Evolutionary conservation across 2,888 invertebrate genomes (phyloP).

Genomic region (Apotomis turbidana): DNA sequence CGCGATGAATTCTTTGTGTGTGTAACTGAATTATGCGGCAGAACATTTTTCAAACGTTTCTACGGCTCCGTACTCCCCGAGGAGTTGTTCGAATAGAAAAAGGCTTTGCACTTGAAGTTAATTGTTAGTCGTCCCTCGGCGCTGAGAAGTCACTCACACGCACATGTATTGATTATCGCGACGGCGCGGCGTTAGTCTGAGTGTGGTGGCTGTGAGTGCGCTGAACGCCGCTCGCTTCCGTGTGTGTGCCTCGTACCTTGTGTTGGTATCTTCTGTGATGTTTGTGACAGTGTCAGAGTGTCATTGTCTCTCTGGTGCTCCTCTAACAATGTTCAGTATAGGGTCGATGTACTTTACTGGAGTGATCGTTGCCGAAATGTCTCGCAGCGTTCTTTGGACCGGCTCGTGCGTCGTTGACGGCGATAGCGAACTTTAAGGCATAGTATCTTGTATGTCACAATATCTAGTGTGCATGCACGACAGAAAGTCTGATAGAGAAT

Average conservation of each 20-base stretch:
- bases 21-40: conserved; percentile 37
- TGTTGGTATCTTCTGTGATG: conserved; percentile 75
- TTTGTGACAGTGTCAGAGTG: conserved; percentile 75
- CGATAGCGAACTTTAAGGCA: conserved; percentile 78
- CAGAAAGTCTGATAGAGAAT: conserved; percentile 78
- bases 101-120: conserved; percentile 58
- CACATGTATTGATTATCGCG: conserved; percentile 87
- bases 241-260: conserved; percentile 75
- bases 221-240: conserved; percentile 52
- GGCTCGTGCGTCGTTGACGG: conserved; percentile 67
- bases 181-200: conserved; percentile 77
- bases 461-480: conserved; percentile 84
- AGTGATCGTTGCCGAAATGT: conserved; percentile 65
- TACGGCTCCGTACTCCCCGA: conserved; percentile 22
- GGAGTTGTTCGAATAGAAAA: conserved; percentile 53
- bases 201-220: conserved; percentile 64
- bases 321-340: conserved; percentile 64
- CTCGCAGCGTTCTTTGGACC: conserved; percentile 73
- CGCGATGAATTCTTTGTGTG: conserved; percentile 41
- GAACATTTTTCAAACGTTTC: conserved; percentile 29
- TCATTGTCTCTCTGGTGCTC: conserved; percentile 72
- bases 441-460: conserved; percentile 81
- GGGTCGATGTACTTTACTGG: conserved; percentile 66
- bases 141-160: conserved; percentile 84
- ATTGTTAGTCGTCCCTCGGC: conserved; percentile 59